Evolutionary conservation across 2,113 vertebrate species (phyloP).

Genomic region (Gobiocypris rarus): DNA sequence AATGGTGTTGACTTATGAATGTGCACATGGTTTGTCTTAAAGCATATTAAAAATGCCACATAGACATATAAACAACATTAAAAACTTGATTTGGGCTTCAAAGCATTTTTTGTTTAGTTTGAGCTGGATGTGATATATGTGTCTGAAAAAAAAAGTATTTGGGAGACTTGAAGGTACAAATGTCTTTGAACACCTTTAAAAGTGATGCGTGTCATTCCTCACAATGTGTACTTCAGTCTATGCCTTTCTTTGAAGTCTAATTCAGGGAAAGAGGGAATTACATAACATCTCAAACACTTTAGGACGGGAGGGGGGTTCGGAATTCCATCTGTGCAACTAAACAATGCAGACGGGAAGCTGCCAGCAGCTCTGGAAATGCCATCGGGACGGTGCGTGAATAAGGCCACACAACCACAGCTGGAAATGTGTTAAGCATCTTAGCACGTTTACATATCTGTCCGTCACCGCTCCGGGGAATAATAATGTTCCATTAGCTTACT

Average conservation of each 20-base stretch:
- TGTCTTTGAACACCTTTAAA: not conserved
- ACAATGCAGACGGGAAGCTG: not conserved
- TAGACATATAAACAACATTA: too few species aligned
- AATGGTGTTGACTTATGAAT: too few species aligned
- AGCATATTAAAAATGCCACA: too few species aligned
- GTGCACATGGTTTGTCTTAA: too few species aligned
- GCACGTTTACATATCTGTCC: constrained; percentile 16
- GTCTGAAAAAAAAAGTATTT: too few species aligned
- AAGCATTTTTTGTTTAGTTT: too few species aligned
- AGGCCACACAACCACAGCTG: constrained; percentile 13
- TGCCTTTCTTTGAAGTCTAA: not conserved
- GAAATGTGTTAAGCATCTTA: constrained; percentile 18
- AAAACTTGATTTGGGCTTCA: too few species aligned
- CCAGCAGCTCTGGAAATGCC: not conserved
- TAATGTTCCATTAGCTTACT: constrained; percentile 2
- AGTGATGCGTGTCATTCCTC: not conserved
- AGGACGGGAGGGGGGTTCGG: not conserved
- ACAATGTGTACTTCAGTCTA: not conserved
- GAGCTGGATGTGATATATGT: not conserved
- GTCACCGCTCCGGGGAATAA: not conserved
- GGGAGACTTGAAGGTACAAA: not conserved
- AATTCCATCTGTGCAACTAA: not conserved
- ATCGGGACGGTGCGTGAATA: not conserved
- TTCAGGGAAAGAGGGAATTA: not conserved
- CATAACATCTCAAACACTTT: not conserved